Conservation (phyloP, 35 echinoderm and acorn worm genomes). For the Strongylocentrotus purpuratus region DNA sequence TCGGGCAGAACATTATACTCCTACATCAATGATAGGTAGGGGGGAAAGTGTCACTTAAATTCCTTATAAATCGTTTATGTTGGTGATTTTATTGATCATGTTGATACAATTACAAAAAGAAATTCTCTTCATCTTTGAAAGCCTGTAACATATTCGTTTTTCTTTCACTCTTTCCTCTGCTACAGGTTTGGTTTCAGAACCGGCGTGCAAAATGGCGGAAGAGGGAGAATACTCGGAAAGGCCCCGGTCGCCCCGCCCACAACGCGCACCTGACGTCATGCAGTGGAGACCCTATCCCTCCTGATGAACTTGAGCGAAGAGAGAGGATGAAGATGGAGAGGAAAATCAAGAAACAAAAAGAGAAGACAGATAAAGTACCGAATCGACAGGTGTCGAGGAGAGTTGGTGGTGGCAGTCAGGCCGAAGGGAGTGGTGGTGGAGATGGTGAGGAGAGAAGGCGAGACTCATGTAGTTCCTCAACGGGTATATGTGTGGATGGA, state of each 20-base stretch:
- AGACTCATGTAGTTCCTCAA: neutral
- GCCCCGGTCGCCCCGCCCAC: slow-evolving; percentile 90
- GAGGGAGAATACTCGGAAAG: slow-evolving; percentile 97
- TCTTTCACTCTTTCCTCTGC: neutral
- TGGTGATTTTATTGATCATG: no score
- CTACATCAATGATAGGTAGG: neutral
- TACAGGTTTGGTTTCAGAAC: slow-evolving; percentile 98
- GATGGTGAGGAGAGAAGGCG: neutral
- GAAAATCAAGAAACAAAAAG: slow-evolving; percentile 83
- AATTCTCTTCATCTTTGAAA: no score
- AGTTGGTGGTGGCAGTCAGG: neutral
- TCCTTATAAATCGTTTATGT: no score
- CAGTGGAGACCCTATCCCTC: slow-evolving; percentile 90
- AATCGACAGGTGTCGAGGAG: slow-evolving; percentile 28
- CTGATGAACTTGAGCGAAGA: slow-evolving; percentile 82
- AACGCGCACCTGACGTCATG: slow-evolving; percentile 93
- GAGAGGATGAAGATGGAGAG: slow-evolving; percentile 78
- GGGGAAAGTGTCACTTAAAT: no score
- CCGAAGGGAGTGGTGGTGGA: slow-evolving; percentile 13
- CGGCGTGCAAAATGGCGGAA: slow-evolving; percentile 96
- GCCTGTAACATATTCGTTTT: no score
- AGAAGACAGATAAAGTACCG: slow-evolving; percentile 63
- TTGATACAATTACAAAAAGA: no score
- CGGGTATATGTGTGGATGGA: neutral
- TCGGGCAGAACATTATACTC: neutral